Percentiles rank a stretch among this genome's conserved stretches.
Evolutionary conservation across 1,140 invertebrate species (phyloP).

Genomic region (Charaxes varanes): DNA sequence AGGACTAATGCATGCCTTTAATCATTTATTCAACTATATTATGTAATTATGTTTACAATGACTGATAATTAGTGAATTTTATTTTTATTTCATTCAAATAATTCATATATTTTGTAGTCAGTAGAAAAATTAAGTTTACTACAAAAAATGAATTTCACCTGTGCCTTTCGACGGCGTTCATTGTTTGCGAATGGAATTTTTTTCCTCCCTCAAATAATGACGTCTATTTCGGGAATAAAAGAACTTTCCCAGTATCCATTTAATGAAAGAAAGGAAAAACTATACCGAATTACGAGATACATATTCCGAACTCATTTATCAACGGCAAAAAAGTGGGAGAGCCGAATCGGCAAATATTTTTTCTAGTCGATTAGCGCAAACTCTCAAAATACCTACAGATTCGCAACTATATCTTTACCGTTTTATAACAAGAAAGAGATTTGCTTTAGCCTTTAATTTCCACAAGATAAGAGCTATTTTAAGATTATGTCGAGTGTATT

Average conservation of each 20-base stretch:
- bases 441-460: conserved; percentile 13
- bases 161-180: too few species aligned
- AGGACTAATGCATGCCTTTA: too few species aligned
- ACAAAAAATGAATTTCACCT: too few species aligned
- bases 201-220: conserved; percentile 6
- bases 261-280: conserved; percentile 54
- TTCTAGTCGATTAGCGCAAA: conserved; percentile 66
- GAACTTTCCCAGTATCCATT: conserved; percentile 29
- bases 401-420: conserved; percentile 15
- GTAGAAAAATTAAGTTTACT: too few species aligned
- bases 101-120: too few species aligned
- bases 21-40: too few species aligned
- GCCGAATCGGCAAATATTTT: conserved; percentile 68
- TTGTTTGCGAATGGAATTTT: conserved; percentile 3
- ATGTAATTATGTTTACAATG: too few species aligned
- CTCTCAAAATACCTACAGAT: conserved; percentile 56
- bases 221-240: conserved; percentile 18
- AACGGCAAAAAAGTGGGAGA: conserved; percentile 49
- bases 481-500: conserved; percentile 3
- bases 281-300: conserved; percentile 47
- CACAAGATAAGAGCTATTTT: conserved; percentile 15
- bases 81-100: too few species aligned
- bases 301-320: conserved; percentile 63
- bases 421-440: neutral
- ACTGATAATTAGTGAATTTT: too few species aligned